Percentiles rank a stretch among this genome's conserved stretches.
Conservation (phyloP, 2,113 vertebrate species). For the Felis catus region DNA sequence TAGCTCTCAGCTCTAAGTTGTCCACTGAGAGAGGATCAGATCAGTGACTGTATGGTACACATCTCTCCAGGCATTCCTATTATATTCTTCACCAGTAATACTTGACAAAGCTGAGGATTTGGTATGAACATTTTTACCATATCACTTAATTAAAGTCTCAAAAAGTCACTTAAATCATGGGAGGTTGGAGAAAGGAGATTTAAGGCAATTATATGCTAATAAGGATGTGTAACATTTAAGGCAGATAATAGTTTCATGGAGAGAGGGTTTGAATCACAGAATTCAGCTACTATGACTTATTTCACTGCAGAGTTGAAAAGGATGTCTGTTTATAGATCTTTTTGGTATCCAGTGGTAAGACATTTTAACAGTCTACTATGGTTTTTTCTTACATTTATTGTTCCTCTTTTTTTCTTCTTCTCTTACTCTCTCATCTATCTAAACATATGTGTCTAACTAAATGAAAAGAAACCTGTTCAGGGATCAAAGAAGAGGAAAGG, state of each 20-base stretch:
- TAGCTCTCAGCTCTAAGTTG: neutral
- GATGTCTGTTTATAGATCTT: neutral
- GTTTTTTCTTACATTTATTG: neutral
- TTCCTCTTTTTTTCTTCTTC: neutral
- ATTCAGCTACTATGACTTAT: neutral
- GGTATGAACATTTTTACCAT: neutral
- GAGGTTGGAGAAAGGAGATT: neutral
- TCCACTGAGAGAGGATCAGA: neutral
- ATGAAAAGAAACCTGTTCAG: neutral
- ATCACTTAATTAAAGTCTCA: neutral
- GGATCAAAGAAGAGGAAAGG: neutral
- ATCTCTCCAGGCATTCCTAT: neutral
- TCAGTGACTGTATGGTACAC: neutral
- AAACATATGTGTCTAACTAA: conserved; percentile 6
- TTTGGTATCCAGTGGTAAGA: neutral
- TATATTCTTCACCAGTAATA: neutral
- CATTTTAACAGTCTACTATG: neutral
- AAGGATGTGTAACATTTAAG: neutral
- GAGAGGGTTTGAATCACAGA: neutral
- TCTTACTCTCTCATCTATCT: neutral
- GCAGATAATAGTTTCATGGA: neutral
- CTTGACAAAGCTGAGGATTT: neutral
- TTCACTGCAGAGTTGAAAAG: neutral
- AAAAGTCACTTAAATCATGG: neutral
- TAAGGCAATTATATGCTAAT: neutral